Base-by-base conservation (phyloP, 1,140 invertebrate genomes). In the Maniola jurtina region DNA sequence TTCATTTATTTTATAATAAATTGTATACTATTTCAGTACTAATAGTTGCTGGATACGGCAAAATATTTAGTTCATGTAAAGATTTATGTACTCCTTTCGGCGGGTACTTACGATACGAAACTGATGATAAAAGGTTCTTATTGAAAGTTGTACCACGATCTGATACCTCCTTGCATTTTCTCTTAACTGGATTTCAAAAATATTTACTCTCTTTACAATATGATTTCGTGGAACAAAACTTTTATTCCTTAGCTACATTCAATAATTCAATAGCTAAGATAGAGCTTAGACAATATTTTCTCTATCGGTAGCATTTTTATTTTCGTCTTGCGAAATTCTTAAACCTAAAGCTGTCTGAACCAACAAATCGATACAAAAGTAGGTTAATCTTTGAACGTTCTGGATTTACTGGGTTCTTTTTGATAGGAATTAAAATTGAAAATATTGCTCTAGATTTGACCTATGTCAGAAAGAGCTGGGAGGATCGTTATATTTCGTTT, bases 381-480 rank as follows among this genome's bases (percentile, higher is more conserved):
- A 47, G 58, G 58, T 60, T 60, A 60, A 48, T 48, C 58, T 60
- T 13, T n/a, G 58, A 40, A 6, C 16, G 45, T 55, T 55, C 52
- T 55, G 52, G 33, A 34, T 55, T 34, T 25, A 55, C 11, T 55
- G 33, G 16, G 34, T 34, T 55, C 8, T 11, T 16, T 55, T 55
- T 33, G 2, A 55, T 55, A 55, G 52, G 52, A 55, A 34, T 55
- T 55, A 55, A 34, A 55, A 10, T 11, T 55, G 16, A 34, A 52
- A 52, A 52, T 16, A 52, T 52, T 14, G 6, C 16, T 52, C 14
- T 52, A 52, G 48, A 52, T 25, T 52, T 52, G 48, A 52, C 52
- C 33, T 55, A 55, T 55, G 2, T 55, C 33, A 11, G 52, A 55
- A 55, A 55, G 11, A 55, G 48, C 14, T 34, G 52, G 16, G 11